phyloP scores from a whole-genome alignment of 64 coral and sea anemone genomes.

The Stichodactyla helianthus region DNA sequence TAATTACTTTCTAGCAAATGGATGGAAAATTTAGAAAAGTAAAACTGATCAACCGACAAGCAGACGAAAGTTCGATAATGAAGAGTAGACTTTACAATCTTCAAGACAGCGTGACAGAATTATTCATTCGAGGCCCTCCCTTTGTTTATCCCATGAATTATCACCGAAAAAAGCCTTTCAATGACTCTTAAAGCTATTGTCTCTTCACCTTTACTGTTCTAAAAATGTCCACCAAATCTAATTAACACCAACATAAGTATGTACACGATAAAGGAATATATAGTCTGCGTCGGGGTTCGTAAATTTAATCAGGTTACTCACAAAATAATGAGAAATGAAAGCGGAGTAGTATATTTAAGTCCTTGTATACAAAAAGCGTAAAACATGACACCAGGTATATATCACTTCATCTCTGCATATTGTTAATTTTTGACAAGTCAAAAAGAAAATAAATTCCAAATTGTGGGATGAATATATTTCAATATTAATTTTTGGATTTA shows the following conservation, averaged over 20 bases:
- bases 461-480: background rate
- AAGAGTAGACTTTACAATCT: background rate
- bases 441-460: background rate
- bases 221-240: background rate
- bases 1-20: background rate
- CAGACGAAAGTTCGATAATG: background rate
- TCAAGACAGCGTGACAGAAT: background rate
- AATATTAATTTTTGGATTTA: background rate
- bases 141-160: slow-evolving; percentile 1
- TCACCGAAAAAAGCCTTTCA: background rate
- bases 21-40: background rate
- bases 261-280: background rate
- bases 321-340: background rate
- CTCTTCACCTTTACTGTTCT: background rate
- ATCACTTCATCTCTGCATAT: background rate
- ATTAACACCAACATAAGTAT: background rate
- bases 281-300: background rate
- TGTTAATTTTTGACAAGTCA: slow-evolving; percentile 23
- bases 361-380: background rate
- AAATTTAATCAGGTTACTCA: background rate
- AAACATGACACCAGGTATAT: background rate
- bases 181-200: background rate
- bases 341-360: background rate
- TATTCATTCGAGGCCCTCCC: background rate
- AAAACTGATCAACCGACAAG: background rate